Percentiles rank a stretch among this genome's conserved stretches.
phyloP scores from a whole-genome alignment of 2,888 invertebrate species.

The Hermaeophaga mercurialis region DNA sequence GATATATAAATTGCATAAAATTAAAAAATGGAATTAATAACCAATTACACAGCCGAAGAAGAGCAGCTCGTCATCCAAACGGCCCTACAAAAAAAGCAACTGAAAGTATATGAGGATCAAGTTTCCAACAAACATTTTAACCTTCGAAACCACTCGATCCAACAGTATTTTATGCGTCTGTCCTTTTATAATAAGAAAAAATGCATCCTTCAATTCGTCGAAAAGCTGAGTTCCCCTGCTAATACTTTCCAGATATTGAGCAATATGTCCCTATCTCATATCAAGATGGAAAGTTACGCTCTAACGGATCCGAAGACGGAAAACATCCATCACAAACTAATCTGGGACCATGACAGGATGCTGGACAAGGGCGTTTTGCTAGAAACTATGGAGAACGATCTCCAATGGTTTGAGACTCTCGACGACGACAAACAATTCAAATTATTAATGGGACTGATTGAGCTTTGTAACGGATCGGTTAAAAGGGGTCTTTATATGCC shows the following conservation, averaged over 20 bases:
- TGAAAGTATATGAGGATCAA: neutral
- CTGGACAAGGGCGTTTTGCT: constrained; percentile 34
- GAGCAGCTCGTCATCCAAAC: constrained; percentile 20
- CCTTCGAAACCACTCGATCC: constrained; percentile 14
- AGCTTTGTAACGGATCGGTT: constrained; percentile 32
- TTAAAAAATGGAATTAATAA: constrained; percentile 19
- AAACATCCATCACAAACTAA: constrained; percentile 33
- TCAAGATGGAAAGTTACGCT: constrained; percentile 20
- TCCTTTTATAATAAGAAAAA: constrained; percentile 17
- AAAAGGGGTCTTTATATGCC: constrained; percentile 37
- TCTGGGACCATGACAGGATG: constrained; percentile 43
- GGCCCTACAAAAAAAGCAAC: constrained; percentile 24
- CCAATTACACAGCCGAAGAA: constrained; percentile 21
- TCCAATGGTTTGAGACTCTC: constrained; percentile 39
- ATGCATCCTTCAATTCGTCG: constrained; percentile 19
- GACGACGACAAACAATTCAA: constrained; percentile 34
- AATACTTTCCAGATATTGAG: constrained; percentile 24
- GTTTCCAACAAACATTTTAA: constrained; percentile 15
- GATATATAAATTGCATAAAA: too few relatives aligned
- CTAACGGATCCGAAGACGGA: constrained; percentile 28
- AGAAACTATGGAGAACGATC: constrained; percentile 34
- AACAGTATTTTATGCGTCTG: constrained; percentile 26
- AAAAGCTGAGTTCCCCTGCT: constrained; percentile 6
- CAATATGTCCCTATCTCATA: constrained; percentile 23
- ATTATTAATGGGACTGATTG: constrained; percentile 34